phyloP scores from a whole-genome alignment of 1,140 invertebrate species.

The Pseudomyrmex dendroicus region DNA sequence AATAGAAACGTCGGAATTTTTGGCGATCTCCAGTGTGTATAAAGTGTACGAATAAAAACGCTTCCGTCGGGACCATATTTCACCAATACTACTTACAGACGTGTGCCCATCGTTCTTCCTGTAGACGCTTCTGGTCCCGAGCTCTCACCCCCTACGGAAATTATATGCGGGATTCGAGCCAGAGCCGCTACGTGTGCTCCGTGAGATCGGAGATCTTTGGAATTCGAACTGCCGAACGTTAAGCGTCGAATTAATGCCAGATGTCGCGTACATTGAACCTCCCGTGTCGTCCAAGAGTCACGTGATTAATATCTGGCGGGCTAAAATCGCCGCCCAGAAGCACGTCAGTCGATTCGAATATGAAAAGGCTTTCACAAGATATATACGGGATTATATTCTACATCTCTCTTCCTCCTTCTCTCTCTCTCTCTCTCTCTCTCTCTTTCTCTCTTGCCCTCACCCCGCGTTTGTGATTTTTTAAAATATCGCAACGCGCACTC shows the following conservation, averaged over 20 bases:
- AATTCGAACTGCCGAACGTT: conserved; percentile 58
- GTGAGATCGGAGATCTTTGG: conserved; percentile 21
- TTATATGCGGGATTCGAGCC: conserved; percentile 74
- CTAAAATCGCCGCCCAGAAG: not conserved
- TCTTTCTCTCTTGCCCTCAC: not conserved
- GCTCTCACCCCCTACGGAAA: conserved; percentile 57
- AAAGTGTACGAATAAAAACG: conserved; percentile 70
- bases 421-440: not conserved
- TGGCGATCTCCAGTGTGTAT: conserved; percentile 68
- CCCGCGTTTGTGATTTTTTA: too few species aligned
- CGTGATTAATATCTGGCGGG: conserved; percentile 32
- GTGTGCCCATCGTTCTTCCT: conserved; percentile 69
- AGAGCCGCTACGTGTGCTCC: conserved; percentile 48
- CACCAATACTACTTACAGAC: conserved; percentile 72
- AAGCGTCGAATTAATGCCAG: conserved; percentile 69
- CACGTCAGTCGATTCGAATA: conserved; percentile 2
- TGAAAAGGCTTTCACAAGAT: not conserved
- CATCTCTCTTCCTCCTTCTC: not conserved
- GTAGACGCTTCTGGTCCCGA: conserved; percentile 49
- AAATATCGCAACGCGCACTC: too few species aligned
- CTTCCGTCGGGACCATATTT: conserved; percentile 72
- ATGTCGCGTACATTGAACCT: conserved; percentile 52
- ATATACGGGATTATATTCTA: not conserved
- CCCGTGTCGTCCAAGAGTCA: not conserved
- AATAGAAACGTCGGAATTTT: conserved; percentile 66